Evolutionary conservation across 2,797 vertebrate species (phyloP).

Genomic region (Syngnathus acus): DNA sequence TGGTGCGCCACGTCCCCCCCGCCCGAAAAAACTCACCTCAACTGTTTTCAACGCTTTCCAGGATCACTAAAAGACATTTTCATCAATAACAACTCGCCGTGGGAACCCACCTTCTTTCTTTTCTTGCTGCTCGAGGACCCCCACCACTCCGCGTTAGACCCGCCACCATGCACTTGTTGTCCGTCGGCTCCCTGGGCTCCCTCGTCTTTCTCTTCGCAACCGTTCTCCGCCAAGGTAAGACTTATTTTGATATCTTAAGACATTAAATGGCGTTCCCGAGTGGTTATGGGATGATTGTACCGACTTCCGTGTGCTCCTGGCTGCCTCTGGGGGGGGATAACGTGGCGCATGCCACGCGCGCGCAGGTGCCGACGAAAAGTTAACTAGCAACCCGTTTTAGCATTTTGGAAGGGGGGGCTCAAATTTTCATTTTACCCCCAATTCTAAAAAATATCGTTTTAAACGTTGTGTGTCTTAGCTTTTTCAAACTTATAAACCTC

Average conservation of each 20-base stretch:
- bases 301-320: background rate
- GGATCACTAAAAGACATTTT: constrained; percentile 3
- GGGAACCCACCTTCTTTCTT: background rate
- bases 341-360: constrained; percentile 1
- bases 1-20: constrained; percentile 39
- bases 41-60: constrained; percentile 5
- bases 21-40: constrained; percentile 24
- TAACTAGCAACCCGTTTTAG: constrained; percentile 1
- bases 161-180: constrained; percentile 70
- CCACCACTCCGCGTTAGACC: constrained; percentile 25
- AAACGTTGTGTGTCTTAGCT: background rate
- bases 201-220: constrained; percentile 33
- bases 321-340: background rate
- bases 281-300: background rate
- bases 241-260: background rate
- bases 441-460: background rate
- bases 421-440: background rate
- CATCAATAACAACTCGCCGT: background rate
- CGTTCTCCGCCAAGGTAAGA: constrained; percentile 57
- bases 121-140: constrained; percentile 1
- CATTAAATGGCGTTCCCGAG: constrained; percentile 8
- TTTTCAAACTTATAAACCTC: background rate
- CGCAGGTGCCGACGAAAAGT: constrained; percentile 43
- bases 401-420: background rate
- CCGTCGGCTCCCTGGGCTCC: constrained; percentile 36